Base-by-base conservation (phyloP, 1,140 invertebrate species). In the Scaptomyza montana region DNA sequence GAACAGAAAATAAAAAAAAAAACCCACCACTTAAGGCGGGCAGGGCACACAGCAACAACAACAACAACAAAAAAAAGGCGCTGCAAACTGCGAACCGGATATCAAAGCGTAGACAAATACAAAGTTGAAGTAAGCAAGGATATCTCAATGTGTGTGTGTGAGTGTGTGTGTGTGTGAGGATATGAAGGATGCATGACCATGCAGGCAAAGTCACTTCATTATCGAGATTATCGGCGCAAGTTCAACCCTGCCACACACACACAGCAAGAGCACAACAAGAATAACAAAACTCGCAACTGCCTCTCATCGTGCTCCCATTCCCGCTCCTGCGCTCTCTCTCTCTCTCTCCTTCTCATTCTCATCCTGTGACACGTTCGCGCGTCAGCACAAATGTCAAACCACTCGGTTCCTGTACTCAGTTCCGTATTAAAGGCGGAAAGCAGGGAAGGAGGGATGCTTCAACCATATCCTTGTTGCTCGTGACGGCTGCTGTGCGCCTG, bases 321-420 rank as follows among this genome's bases (percentile, higher is more conserved):
- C 21, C 5, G 28, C 56, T 55, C 63, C 25, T 28, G 6, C 45
- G 41, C 66, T 33, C 33, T 10, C 57, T 49, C 56, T 50, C 78
- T 70, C 53, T 45, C 62, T 45, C 12, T 50, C 55, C 50, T 57
- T 28, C 56, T 39, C 50, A 25, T 49, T 76, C 67, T 69, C 62
- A 76, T 78, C 78, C 82, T 73, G 60, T 87, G 78, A 87, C 80
- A 87, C 82, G 84, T 87, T 87, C 84, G 84, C 84, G 84, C 84
- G 84, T 87, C 84, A 87, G 84, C 84, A 89, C 80, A 89, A 89
- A 89, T 89, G 84, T 89, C 84, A 89, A 89, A 89, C 84, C 84
- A 89, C 84, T 84, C 84, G 80, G 84, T 77, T 80, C 65, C 77
- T 72, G 60, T 57, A 45, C 13, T 50, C 57, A 51, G 25, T 55